A percentile compares a stretch with the other conserved stretches of the same genome.
phyloP scores from a whole-genome alignment of 2,113 vertebrate species.

The Hipposideros armiger region DNA sequence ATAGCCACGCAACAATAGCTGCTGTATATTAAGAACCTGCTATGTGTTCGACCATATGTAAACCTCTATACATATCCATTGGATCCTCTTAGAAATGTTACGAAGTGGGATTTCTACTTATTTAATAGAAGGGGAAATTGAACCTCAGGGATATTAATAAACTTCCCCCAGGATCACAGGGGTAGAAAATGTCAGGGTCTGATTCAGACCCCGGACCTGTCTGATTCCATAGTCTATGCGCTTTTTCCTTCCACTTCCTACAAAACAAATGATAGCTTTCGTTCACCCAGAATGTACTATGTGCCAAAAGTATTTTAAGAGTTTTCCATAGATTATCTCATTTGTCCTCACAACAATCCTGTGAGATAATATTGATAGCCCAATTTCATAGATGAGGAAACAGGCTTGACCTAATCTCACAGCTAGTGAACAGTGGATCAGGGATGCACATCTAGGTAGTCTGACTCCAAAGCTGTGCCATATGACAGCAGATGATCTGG shows the following conservation, averaged over 20 bases:
- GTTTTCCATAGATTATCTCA: background rate
- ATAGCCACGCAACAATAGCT: background rate
- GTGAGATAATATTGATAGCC: background rate
- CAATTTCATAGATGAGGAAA: background rate
- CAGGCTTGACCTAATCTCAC: slow-evolving; percentile 10
- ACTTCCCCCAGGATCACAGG: background rate
- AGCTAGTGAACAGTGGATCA: background rate
- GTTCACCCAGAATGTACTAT: background rate
- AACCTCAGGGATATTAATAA: background rate
- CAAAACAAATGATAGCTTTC: background rate
- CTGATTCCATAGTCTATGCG: background rate
- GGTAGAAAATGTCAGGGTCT: background rate
- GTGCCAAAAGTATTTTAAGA: background rate
- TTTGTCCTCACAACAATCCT: background rate
- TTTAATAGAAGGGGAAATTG: background rate
- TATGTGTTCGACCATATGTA: background rate
- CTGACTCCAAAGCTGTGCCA: background rate
- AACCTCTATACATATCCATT: background rate
- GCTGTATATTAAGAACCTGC: background rate
- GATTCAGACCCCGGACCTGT: background rate
- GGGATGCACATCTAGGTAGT: background rate
- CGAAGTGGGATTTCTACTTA: background rate
- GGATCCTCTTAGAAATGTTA: background rate
- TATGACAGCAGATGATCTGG: background rate
- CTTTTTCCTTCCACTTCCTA: background rate